Conservation (phyloP, 2,888 invertebrate species). For the Neocrepidodera transversa region DNA sequence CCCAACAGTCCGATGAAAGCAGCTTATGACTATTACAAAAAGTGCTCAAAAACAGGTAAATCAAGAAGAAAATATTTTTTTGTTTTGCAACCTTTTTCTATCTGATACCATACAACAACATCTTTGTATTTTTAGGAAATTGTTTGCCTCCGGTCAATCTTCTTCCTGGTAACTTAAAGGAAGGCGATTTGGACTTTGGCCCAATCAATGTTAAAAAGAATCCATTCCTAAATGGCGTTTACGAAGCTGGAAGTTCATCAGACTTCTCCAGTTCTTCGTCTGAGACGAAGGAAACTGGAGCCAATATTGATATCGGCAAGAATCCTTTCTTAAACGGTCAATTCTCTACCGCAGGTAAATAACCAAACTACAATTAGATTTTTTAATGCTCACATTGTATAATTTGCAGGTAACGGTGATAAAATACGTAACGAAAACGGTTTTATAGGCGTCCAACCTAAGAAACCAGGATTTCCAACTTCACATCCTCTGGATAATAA, state of each 20-base stretch:
- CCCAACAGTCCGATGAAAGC: slow-evolving; percentile 67
- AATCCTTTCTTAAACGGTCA: slow-evolving; percentile 55
- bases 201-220: slow-evolving; percentile 44
- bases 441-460: slow-evolving; percentile 58
- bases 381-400: too few relatives aligned
- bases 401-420: slow-evolving; percentile 50
- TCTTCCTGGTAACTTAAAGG: slow-evolving; percentile 16
- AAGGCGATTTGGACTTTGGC: slow-evolving; percentile 14
- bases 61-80: slow-evolving; percentile 27
- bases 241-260: slow-evolving; percentile 31
- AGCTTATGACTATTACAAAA: slow-evolving; percentile 57
- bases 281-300: slow-evolving; percentile 25
- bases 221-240: slow-evolving; percentile 42
- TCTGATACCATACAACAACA: too few relatives aligned
- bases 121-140: slow-evolving; percentile 22
- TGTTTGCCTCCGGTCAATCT: slow-evolving; percentile 35
- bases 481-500: slow-evolving; percentile 40
- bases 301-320: slow-evolving; percentile 46
- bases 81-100: too few relatives aligned
- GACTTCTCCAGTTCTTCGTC: slow-evolving; percentile 25
- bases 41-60: slow-evolving; percentile 53
- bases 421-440: slow-evolving; percentile 51
- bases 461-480: slow-evolving; percentile 44
- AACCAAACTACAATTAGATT: neutral
- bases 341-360: slow-evolving; percentile 47